phyloP scores from a whole-genome alignment of 2,888 invertebrate genomes.

The Tipula confusa region DNA sequence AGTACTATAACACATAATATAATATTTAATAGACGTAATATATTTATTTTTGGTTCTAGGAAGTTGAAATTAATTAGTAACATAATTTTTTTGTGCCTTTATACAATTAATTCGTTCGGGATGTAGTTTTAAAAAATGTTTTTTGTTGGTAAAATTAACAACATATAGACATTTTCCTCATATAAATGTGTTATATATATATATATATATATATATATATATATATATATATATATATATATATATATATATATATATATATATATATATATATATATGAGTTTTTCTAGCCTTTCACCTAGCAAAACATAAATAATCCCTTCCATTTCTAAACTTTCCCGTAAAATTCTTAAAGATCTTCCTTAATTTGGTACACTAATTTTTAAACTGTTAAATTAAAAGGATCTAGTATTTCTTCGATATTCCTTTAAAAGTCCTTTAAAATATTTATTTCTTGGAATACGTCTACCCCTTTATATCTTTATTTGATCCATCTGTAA shows the following conservation, averaged over 20 bases:
- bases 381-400: too few relatives aligned
- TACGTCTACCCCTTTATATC: too few relatives aligned
- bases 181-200: not conserved
- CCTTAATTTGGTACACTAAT: too few relatives aligned
- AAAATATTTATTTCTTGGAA: too few relatives aligned
- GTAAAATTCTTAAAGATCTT: too few relatives aligned
- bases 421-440: too few relatives aligned
- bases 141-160: not conserved
- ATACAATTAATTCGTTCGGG: constrained; percentile 14
- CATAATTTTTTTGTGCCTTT: constrained; percentile 25
- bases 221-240: not conserved
- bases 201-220: not conserved
- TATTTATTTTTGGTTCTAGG: not conserved
- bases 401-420: too few relatives aligned
- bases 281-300: too few relatives aligned
- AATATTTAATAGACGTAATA: not conserved
- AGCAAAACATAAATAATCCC: too few relatives aligned
- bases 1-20: too few relatives aligned
- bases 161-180: not conserved
- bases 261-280: not conserved
- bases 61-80: not conserved
- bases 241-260: not conserved
- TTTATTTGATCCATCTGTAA: too few relatives aligned
- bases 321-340: too few relatives aligned
- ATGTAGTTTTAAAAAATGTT: not conserved